Conservation (phyloP, 2,888 invertebrate genomes). For the Heliconius sara region DNA sequence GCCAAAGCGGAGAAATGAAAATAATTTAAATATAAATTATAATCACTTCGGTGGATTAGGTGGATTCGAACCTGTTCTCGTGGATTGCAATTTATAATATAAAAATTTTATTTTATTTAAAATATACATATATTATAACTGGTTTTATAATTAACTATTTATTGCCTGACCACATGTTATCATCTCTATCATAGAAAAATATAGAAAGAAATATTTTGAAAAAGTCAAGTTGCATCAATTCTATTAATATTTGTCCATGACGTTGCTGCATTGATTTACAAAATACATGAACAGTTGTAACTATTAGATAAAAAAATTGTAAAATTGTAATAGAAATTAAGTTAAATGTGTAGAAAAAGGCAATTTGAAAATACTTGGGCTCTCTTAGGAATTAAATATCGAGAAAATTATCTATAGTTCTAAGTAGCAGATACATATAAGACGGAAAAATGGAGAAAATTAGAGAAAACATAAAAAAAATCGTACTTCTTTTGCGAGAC, state of each 20-base stretch:
- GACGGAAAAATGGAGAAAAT: too few species aligned
- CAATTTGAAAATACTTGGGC: too few species aligned
- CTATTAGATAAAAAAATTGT: conserved; percentile 4
- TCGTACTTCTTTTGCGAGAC: too few species aligned
- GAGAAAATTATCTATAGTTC: too few species aligned
- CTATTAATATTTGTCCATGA: conserved; percentile 16
- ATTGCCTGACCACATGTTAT: conserved; percentile 43
- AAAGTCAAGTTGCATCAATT: conserved; percentile 11
- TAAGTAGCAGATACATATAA: too few species aligned
- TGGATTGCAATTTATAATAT: too few species aligned
- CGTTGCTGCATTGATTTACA: conserved; percentile 16
- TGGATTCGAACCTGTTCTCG: not conserved
- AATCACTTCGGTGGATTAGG: not conserved
- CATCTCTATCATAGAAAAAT: conserved; percentile 13
- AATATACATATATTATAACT: not conserved
- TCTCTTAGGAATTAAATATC: too few species aligned
- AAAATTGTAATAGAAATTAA: too few species aligned
- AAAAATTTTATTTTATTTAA: not conserved
- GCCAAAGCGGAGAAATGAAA: too few species aligned
- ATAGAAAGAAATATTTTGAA: conserved; percentile 19
- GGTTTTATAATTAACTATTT: not conserved
- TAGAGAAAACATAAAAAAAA: too few species aligned
- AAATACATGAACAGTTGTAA: not conserved
- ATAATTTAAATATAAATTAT: not conserved
- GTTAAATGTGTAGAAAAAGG: too few species aligned